These are phyloP conservation scores for Tauraco erythrolophus DNA, from an alignment of 2,113 vertebrate genomes.

Conservation along the genomic window DNA sequence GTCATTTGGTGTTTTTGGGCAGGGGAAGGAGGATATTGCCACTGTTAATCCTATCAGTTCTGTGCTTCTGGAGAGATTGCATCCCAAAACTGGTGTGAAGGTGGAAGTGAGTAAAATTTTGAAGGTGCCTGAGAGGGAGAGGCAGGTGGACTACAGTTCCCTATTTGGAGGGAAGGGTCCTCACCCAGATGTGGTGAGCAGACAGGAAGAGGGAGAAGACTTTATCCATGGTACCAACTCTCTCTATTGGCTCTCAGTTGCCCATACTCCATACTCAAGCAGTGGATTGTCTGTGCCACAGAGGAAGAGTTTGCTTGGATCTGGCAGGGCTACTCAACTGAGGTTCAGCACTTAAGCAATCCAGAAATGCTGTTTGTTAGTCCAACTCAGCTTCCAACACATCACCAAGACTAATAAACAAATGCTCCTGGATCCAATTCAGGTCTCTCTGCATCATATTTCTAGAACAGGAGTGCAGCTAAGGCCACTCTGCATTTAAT, in stretches of 20 bases:
- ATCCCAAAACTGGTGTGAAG: not conserved
- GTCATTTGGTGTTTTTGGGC: not conserved
- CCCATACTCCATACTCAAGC: not conserved
- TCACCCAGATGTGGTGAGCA: not conserved
- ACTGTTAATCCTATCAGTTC: not conserved
- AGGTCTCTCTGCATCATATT: not conserved
- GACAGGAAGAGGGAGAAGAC: not conserved
- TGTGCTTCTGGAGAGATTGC: not conserved
- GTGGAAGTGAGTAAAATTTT: not conserved
- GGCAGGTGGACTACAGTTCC: not conserved
- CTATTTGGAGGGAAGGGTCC: not conserved
- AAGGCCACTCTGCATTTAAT: not conserved
- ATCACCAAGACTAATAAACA: not conserved
- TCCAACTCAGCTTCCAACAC: not conserved
- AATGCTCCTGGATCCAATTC: not conserved
- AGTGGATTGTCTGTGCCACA: not conserved
- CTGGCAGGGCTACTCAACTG: not conserved
- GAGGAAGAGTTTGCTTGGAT: not conserved
- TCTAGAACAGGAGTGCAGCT: not conserved
- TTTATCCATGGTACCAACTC: not conserved
- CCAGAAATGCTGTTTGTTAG: not conserved
- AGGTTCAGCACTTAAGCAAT: rapidly evolving
- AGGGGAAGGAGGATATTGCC: not conserved
- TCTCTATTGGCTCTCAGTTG: not conserved
- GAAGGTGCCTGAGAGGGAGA: not conserved